Evolutionary conservation across 2,113 vertebrate genomes (phyloP).

Genomic region (Percina caprodes): DNA sequence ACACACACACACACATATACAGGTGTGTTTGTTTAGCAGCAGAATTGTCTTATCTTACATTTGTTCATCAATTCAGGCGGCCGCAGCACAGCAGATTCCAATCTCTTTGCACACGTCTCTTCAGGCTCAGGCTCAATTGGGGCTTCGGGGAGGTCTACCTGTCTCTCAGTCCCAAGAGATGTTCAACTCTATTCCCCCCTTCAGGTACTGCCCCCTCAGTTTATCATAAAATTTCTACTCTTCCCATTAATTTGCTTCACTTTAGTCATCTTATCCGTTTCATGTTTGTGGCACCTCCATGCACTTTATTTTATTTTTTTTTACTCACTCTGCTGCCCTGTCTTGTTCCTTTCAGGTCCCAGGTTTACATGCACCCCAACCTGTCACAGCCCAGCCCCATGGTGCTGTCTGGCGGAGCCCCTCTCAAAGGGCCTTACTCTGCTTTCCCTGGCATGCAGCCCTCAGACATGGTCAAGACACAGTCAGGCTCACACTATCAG

Average conservation of each 20-base stretch:
- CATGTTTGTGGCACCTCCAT: not conserved
- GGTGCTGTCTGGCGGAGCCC: constrained; percentile 94
- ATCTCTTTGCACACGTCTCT: constrained; percentile 97
- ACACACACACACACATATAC: not conserved
- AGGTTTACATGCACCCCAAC: constrained; percentile 99
- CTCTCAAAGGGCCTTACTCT: constrained; percentile 94
- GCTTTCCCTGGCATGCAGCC: constrained; percentile 96
- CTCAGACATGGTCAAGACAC: constrained; percentile 95
- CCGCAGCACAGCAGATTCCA: constrained; percentile 97
- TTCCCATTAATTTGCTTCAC: not conserved
- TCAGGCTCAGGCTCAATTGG: constrained; percentile 96
- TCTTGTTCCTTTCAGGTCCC: constrained; percentile 85
- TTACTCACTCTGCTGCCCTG: not conserved
- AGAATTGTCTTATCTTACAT: constrained; percentile 13
- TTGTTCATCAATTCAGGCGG: constrained; percentile 83
- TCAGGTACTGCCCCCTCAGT: constrained; percentile 84
- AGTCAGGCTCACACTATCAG: constrained; percentile 96
- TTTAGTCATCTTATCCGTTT: not conserved
- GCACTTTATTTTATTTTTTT: not conserved
- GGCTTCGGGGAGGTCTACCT: constrained; percentile 93
- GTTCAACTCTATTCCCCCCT: constrained; percentile 96
- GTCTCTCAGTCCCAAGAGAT: constrained; percentile 99
- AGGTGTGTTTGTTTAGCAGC: not conserved
- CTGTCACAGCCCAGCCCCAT: constrained; percentile 95
- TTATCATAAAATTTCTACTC: not conserved